These are phyloP conservation scores for Argyresthia albistria DNA, from an alignment of 2,888 invertebrate species.

Conservation along the genomic window DNA sequence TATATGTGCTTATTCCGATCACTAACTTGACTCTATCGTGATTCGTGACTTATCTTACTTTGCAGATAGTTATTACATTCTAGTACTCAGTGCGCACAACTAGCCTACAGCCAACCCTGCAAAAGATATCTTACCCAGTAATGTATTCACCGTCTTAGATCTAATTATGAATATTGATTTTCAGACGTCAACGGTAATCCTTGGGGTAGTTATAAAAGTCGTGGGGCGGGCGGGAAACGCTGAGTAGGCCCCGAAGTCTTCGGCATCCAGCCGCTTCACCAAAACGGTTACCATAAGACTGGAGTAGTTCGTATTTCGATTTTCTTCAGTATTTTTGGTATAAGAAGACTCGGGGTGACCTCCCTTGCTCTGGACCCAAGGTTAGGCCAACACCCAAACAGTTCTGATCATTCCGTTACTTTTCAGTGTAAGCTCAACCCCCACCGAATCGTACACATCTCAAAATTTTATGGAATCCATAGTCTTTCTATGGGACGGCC, in stretches of 20 bases:
- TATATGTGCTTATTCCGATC: no score
- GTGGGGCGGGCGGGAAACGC: slow-evolving; percentile 14
- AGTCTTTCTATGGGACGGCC: no score
- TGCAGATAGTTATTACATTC: neutral
- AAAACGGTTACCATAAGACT: slow-evolving; percentile 60
- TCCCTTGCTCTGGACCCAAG: slow-evolving; percentile 25
- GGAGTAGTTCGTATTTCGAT: slow-evolving; percentile 71
- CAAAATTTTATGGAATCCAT: no score
- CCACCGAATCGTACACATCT: no score
- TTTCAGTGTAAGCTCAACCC: no score
- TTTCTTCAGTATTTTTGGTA: slow-evolving; percentile 70
- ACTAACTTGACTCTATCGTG: neutral
- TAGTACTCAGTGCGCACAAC: neutral
- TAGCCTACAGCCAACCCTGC: slow-evolving; percentile 24
- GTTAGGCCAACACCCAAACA: slow-evolving; percentile 5
- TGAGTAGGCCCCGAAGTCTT: slow-evolving; percentile 62
- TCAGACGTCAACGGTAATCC: slow-evolving; percentile 46
- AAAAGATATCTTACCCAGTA: slow-evolving; percentile 20
- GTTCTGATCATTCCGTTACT: neutral
- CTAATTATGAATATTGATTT: slow-evolving; percentile 68
- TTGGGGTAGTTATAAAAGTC: slow-evolving; percentile 50
- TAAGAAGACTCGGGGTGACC: slow-evolving; percentile 49
- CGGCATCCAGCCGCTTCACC: slow-evolving; percentile 43
- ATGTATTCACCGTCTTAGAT: slow-evolving; percentile 57
- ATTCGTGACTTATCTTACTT: no score